Conservation (phyloP, 1,140 invertebrate genomes). For the Bombus polaris region DNA sequence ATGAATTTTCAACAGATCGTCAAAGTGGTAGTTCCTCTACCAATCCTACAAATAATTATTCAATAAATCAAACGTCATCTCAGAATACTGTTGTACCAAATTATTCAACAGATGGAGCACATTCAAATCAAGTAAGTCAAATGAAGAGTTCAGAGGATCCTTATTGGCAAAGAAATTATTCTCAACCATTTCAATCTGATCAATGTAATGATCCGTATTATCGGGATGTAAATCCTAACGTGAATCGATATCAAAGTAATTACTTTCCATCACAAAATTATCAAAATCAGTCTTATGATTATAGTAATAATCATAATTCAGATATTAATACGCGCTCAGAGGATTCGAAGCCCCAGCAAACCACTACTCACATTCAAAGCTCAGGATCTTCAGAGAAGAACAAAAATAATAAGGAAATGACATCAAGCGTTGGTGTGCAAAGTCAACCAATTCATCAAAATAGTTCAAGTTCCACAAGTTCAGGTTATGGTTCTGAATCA, state of each 20-base stretch:
- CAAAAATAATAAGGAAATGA: constrained; percentile 67
- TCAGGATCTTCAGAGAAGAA: constrained; percentile 55
- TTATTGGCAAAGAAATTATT: constrained; percentile 80
- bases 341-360: constrained; percentile 59
- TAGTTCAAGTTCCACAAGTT: constrained; percentile 46
- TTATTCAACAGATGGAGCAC: constrained; percentile 62
- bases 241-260: constrained; percentile 76
- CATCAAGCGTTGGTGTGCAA: constrained; percentile 66
- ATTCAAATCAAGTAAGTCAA: constrained; percentile 61
- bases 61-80: constrained; percentile 62
- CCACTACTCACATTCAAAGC: constrained; percentile 43
- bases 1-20: constrained; percentile 69
- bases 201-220: constrained; percentile 76
- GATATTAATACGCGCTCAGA: constrained; percentile 61
- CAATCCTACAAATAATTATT: constrained; percentile 66
- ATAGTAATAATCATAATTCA: constrained; percentile 56
- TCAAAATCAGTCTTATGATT: constrained; percentile 75
- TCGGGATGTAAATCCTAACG: constrained; percentile 65
- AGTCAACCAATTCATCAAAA: constrained; percentile 68
- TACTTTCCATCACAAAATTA: constrained; percentile 77
- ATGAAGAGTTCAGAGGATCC: constrained; percentile 73
- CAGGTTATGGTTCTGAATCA: constrained; percentile 60
- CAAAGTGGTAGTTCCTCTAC: constrained; percentile 54
- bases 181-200: constrained; percentile 70
- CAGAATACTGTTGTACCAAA: constrained; percentile 64